Evolutionary conservation across 2,113 vertebrate species (phyloP).

Genomic region (Myotis brandtii): DNA sequence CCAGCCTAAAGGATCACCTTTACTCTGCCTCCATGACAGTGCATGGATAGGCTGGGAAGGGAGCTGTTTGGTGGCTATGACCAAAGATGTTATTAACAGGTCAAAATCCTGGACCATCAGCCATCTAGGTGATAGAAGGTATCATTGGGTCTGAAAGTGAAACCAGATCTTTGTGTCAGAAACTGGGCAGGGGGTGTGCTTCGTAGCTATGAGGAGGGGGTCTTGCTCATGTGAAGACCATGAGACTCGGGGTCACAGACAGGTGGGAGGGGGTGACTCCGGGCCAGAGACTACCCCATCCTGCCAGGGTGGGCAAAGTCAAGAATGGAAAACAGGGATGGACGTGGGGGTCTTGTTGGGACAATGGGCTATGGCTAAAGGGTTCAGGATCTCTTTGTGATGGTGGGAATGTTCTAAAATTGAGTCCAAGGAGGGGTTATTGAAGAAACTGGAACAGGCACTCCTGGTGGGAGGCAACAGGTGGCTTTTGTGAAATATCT

Average conservation of each 20-base stretch:
- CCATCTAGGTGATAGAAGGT: neutral
- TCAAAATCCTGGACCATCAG: neutral
- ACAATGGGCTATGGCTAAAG: neutral
- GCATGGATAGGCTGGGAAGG: neutral
- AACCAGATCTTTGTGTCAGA: neutral
- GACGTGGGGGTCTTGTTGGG: neutral
- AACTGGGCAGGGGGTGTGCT: neutral
- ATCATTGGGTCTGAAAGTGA: neutral
- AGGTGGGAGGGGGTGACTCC: neutral
- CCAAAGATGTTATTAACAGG: neutral
- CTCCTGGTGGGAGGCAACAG: neutral
- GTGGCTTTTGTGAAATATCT: neutral
- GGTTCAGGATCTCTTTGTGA: neutral
- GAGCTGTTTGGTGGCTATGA: neutral
- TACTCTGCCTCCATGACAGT: rapidly evolving
- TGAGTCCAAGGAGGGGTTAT: neutral
- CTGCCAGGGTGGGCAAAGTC: neutral
- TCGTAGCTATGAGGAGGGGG: neutral
- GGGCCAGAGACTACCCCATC: neutral
- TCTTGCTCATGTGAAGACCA: neutral
- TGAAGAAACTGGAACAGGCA: neutral
- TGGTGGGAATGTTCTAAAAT: neutral
- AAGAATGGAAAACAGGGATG: neutral
- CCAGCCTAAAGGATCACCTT: neutral
- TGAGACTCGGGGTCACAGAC: neutral